Percentiles rank a stretch among this genome's conserved stretches.
These are phyloP conservation scores for Eupithecia inturbata DNA, from an alignment of 2,888 invertebrate genomes.

Conservation along the genomic window DNA sequence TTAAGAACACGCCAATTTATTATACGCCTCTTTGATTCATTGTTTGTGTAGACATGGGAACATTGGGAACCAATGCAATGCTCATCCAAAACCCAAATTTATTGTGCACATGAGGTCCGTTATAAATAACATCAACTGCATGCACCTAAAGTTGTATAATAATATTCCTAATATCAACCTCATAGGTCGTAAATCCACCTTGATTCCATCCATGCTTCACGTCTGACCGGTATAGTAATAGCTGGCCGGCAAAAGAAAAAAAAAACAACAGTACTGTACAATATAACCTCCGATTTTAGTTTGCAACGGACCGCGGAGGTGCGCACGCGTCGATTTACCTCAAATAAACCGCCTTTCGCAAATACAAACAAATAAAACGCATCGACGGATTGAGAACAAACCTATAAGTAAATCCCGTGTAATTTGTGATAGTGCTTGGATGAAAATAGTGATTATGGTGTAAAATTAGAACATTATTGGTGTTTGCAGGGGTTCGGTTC, in stretches of 20 bases:
- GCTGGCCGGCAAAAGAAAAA: background rate
- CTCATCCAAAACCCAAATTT: no score
- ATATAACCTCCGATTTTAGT: background rate
- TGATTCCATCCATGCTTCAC: no score
- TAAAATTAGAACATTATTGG: background rate
- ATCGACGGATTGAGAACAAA: conserved; percentile 29
- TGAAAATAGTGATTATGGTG: background rate
- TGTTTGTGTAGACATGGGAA: background rate
- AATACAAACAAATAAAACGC: conserved; percentile 26
- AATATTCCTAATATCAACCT: background rate
- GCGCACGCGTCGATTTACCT: conserved; percentile 20
- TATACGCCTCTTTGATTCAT: background rate
- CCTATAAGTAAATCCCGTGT: conserved; percentile 8
- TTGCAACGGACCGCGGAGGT: background rate
- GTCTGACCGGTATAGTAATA: background rate
- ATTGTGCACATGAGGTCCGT: background rate
- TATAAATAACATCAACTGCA: background rate
- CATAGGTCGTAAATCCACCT: background rate
- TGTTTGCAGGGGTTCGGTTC: background rate
- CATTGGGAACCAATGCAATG: background rate
- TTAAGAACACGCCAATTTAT: no score
- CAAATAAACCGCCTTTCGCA: conserved; percentile 1
- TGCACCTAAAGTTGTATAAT: background rate
- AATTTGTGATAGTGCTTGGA: conserved; percentile 8
- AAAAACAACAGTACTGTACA: background rate